phyloP scores from a whole-genome alignment of 2,797 vertebrate genomes.

The Molossus molossus region DNA sequence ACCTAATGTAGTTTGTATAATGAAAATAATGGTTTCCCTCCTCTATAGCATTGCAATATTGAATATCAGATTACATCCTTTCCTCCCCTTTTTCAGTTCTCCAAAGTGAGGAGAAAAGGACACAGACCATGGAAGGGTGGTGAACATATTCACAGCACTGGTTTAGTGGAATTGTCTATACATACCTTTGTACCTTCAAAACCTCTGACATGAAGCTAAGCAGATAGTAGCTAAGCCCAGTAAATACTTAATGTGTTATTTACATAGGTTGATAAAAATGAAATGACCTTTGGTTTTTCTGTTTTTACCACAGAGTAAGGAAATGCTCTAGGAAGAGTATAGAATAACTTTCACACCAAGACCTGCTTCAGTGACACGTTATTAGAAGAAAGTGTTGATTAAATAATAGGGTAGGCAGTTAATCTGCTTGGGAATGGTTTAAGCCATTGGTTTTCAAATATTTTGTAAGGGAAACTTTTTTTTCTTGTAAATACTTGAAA shows the following conservation, averaged over 20 bases:
- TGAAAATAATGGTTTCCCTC: conserved; percentile 34
- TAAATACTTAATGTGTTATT: conserved; percentile 66
- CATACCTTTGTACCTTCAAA: conserved; percentile 55
- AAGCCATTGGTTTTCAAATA: conserved; percentile 53
- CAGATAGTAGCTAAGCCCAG: conserved; percentile 70
- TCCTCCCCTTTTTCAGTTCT: neutral
- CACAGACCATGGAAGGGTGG: neutral
- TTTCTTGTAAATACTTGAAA: conserved; percentile 55
- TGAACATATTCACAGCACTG: neutral
- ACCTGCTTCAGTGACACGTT: neutral
- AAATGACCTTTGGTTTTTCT: conserved; percentile 70
- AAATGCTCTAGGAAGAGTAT: conserved; percentile 58
- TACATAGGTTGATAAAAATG: conserved; percentile 62
- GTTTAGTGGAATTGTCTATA: conserved; percentile 4
- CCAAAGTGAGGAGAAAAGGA: neutral
- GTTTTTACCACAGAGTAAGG: conserved; percentile 66
- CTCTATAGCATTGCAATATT: conserved; percentile 28
- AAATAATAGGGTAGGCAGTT: conserved; percentile 67
- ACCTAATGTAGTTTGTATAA: conserved; percentile 34
- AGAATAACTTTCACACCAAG: conserved; percentile 58
- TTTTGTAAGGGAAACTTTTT: conserved; percentile 62
- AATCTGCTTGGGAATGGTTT: conserved; percentile 62
- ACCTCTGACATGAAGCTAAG: conserved; percentile 52
- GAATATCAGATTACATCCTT: neutral
- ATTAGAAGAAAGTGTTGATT: conserved; percentile 56